phyloP scores from a whole-genome alignment of 2,888 invertebrate genomes.

The Nemurella pictetii region DNA sequence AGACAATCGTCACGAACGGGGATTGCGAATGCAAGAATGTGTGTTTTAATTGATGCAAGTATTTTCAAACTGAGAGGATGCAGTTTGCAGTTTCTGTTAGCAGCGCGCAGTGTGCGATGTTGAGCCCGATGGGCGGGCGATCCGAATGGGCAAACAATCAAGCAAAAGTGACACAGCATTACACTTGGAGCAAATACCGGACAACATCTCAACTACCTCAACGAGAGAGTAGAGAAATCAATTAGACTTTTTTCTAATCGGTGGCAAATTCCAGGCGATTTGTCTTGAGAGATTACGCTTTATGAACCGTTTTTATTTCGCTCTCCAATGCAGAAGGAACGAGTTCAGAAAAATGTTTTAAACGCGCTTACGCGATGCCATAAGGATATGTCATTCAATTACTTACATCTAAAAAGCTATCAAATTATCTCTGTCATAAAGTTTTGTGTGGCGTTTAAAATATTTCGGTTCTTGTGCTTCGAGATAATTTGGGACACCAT shows the following conservation, averaged over 20 bases:
- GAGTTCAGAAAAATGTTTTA: background rate
- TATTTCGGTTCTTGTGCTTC: background rate
- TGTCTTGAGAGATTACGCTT: background rate
- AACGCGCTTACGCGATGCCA: background rate
- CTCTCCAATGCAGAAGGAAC: background rate
- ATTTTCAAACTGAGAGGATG: background rate
- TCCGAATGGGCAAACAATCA: background rate
- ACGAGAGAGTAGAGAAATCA: background rate
- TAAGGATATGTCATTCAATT: background rate
- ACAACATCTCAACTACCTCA: background rate
- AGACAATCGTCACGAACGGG: too few species aligned
- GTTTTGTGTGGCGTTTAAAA: background rate
- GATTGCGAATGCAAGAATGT: background rate
- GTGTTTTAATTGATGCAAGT: background rate
- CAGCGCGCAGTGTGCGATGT: background rate
- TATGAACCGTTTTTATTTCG: background rate
- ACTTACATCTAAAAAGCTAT: background rate
- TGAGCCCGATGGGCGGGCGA: background rate
- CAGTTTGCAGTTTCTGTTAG: too few species aligned
- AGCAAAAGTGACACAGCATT: background rate
- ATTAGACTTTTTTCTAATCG: constrained; percentile 1
- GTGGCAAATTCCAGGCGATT: constrained; percentile 5
- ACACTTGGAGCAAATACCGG: background rate
- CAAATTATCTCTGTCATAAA: background rate
- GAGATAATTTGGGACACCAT: background rate